These are phyloP conservation scores for Agrotis exclamationis DNA, from an alignment of 2,888 invertebrate species.

Conservation along the genomic window DNA sequence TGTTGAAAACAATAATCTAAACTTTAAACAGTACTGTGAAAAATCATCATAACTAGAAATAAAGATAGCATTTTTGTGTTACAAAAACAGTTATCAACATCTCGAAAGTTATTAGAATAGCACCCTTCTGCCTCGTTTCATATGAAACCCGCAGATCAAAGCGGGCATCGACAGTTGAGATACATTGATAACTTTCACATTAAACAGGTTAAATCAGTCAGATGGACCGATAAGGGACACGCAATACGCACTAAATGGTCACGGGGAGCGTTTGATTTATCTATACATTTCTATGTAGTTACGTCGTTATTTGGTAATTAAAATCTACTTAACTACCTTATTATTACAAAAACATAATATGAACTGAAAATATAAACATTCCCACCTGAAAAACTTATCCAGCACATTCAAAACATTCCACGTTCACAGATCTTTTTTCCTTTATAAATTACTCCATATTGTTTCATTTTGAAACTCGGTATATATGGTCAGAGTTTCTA, in stretches of 20 bases:
- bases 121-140: constrained; percentile 68
- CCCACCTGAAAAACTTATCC: constrained; percentile 39
- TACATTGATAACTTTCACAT: constrained; percentile 74
- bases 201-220: constrained; percentile 62
- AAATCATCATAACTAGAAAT: too few relatives aligned
- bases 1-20: too few relatives aligned
- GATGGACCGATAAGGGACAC: constrained; percentile 56
- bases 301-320: constrained; percentile 33
- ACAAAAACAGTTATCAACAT: neutral
- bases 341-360: constrained; percentile 4
- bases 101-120: constrained; percentile 53
- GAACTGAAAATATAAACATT: constrained; percentile 26
- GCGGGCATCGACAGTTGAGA: constrained; percentile 75
- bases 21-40: too few relatives aligned
- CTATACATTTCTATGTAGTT: constrained; percentile 1
- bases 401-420: constrained; percentile 42
- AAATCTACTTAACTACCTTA: constrained; percentile 24
- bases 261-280: constrained; percentile 5
- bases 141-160: constrained; percentile 77
- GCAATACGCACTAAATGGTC: constrained; percentile 45
- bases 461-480: constrained; percentile 61
- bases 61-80: constrained; percentile 1
- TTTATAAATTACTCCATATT: constrained; percentile 61
- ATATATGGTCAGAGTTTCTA: constrained; percentile 80
- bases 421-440: constrained; percentile 50